A percentile compares a stretch with the other conserved stretches of the same genome.
Evolutionary conservation across 2,797 vertebrate species (phyloP).

Genomic region (Lepidocolaptes lacrymiger): DNA sequence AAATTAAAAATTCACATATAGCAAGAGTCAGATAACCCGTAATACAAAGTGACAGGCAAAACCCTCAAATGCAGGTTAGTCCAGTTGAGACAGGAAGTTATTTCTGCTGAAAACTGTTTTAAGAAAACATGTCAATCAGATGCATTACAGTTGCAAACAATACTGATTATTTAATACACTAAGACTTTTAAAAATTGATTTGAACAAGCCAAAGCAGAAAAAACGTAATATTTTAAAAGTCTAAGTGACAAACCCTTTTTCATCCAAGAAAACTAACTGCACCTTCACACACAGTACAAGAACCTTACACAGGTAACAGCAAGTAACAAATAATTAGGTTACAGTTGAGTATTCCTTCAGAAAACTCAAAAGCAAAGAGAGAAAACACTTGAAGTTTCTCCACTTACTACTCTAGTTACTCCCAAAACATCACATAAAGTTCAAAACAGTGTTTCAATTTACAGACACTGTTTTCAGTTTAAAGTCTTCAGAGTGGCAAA

Average conservation of each 20-base stretch:
- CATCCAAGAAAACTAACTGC: background rate
- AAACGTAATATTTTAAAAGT: background rate
- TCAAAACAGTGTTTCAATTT: background rate
- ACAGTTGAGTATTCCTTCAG: background rate
- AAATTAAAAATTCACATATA: background rate
- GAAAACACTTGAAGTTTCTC: background rate
- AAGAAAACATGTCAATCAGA: background rate
- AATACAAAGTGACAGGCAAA: background rate
- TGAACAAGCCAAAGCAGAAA: background rate
- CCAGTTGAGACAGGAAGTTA: background rate
- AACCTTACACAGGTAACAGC: background rate
- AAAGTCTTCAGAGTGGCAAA: background rate
- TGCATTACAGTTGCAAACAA: background rate
- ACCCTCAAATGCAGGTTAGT: background rate
- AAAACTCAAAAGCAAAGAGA: background rate
- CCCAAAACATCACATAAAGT: background rate
- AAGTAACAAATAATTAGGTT: background rate
- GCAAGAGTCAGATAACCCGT: background rate
- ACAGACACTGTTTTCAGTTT: background rate
- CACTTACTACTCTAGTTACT: background rate
- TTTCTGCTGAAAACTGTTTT: background rate
- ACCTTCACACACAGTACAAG: background rate
- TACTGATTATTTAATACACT: background rate
- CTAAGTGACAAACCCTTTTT: background rate
- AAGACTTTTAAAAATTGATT: background rate